Evolutionary conservation across 1,140 invertebrate genomes (phyloP).

Genomic region (Heliconius hermathena): DNA sequence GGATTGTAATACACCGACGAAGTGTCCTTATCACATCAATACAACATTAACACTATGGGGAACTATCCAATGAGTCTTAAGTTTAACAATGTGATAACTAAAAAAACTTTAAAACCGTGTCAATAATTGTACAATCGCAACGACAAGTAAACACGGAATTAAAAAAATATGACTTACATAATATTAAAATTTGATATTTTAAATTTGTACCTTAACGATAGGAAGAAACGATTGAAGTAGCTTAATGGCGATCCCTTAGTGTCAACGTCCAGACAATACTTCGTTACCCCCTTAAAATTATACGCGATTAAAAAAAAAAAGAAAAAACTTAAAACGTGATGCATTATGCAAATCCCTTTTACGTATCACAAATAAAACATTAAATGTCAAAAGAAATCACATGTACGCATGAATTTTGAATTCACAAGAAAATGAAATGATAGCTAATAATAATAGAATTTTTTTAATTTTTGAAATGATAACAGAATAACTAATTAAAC

Average conservation of each 20-base stretch:
- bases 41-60: constrained; percentile 70
- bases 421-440: constrained; percentile 79
- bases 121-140: neutral
- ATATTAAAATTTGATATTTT: constrained; percentile 17
- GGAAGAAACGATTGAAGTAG: constrained; percentile 53
- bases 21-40: constrained; percentile 72
- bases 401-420: constrained; percentile 78
- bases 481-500: constrained; percentile 65
- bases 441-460: no score
- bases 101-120: neutral
- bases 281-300: constrained; percentile 54
- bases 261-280: constrained; percentile 48
- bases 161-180: neutral
- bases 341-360: constrained; percentile 76
- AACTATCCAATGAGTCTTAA: constrained; percentile 64
- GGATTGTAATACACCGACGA: constrained; percentile 71
- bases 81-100: constrained; percentile 61
- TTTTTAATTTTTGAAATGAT: no score
- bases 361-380: constrained; percentile 80
- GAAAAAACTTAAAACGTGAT: constrained; percentile 68
- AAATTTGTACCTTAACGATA: constrained; percentile 67
- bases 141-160: neutral
- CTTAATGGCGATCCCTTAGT: constrained; percentile 49
- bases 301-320: constrained; percentile 58
- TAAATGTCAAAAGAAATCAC: constrained; percentile 82